A percentile compares a stretch with the other conserved stretches of the same genome.
Conservation (phyloP, 2,113 vertebrate species). For the Melierax canorus region DNA sequence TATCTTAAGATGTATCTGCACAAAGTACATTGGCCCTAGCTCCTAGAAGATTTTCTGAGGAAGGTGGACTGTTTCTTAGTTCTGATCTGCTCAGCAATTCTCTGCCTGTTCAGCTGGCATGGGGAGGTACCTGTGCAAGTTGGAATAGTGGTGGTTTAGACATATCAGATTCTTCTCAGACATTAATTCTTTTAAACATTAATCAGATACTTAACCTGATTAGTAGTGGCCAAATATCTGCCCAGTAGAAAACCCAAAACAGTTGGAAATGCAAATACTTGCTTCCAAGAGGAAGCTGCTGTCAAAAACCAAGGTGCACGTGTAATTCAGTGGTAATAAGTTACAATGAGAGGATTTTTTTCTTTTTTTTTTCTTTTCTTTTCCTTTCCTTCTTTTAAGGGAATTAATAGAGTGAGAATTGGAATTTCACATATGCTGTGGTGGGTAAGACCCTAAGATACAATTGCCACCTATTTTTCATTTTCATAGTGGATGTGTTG, state of each 20-base stretch:
- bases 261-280: neutral
- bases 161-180: no score
- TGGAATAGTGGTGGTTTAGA: neutral
- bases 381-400: neutral
- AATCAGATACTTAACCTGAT: neutral
- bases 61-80: neutral
- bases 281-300: neutral
- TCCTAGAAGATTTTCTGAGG: neutral
- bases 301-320: rapidly evolving
- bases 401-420: neutral
- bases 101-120: neutral
- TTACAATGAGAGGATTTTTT: neutral
- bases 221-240: neutral
- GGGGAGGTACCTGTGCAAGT: neutral
- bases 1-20: neutral
- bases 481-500: neutral
- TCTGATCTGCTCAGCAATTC: neutral
- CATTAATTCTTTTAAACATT: no score
- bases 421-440: neutral
- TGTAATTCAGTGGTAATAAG: neutral
- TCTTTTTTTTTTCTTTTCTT: rapidly evolving
- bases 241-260: neutral
- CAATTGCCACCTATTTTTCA: neutral
- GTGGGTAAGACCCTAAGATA: neutral
- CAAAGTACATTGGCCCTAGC: rapidly evolving